Conservation (phyloP, 2,888 invertebrate genomes). For the Plusia festucae region DNA sequence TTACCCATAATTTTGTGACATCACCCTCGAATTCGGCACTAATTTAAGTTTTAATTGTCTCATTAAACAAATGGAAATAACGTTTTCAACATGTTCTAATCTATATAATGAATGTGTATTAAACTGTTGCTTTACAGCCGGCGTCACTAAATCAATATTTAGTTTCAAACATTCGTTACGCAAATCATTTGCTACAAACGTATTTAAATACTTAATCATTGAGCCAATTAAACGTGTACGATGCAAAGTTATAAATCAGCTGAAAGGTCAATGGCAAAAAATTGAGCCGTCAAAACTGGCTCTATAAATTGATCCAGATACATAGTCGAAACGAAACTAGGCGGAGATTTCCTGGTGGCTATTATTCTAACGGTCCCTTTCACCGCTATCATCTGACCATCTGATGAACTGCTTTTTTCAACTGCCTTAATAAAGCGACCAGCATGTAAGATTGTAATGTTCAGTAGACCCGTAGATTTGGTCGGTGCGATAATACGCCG, state of each 20-base stretch:
- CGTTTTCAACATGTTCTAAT: slow-evolving; percentile 67
- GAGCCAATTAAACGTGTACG: slow-evolving; percentile 55
- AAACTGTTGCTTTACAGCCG: slow-evolving; percentile 12
- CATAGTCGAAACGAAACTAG: slow-evolving; percentile 71
- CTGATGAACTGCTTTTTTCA: slow-evolving; percentile 85
- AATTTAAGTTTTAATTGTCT: slow-evolving; percentile 66
- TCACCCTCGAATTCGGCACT: slow-evolving; percentile 55
- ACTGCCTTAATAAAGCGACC: slow-evolving; percentile 86
- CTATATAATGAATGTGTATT: slow-evolving; percentile 45
- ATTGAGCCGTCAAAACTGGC: slow-evolving; percentile 68
- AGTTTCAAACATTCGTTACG: slow-evolving; percentile 38
- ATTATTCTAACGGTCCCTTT: slow-evolving; percentile 88
- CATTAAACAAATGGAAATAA: slow-evolving; percentile 65
- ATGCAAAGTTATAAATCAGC: slow-evolving; percentile 66
- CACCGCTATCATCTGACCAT: slow-evolving; percentile 88
- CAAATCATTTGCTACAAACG: slow-evolving; percentile 52
- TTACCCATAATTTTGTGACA: slow-evolving; percentile 46
- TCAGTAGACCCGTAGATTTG: slow-evolving; percentile 82
- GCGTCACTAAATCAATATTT: slow-evolving; percentile 44
- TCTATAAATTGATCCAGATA: slow-evolving; percentile 72
- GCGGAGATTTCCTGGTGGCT: slow-evolving; percentile 80
- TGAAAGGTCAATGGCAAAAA: slow-evolving; percentile 68
- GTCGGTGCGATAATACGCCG: slow-evolving; percentile 85
- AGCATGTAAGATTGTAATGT: slow-evolving; percentile 88
- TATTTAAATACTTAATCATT: slow-evolving; percentile 57